Conservation (phyloP, 1,140 invertebrate species). For the Monochamus saltuarius region DNA sequence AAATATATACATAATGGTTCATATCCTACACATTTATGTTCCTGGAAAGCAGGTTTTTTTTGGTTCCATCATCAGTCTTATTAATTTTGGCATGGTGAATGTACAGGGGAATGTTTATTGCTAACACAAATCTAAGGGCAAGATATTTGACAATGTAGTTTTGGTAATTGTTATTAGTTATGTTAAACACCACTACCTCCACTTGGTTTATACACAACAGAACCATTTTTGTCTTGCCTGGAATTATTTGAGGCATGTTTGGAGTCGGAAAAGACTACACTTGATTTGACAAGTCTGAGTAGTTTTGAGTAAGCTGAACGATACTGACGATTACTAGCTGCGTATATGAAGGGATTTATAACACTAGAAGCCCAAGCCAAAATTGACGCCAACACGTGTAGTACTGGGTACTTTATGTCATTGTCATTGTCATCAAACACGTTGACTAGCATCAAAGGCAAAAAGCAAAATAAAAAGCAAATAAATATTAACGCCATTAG, state of each 20-base stretch:
- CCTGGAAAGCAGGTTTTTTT: no score
- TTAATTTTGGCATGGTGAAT: no score
- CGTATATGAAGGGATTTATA: slow-evolving; percentile 86
- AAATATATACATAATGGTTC: no score
- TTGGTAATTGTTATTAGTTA: no score
- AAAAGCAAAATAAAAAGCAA: slow-evolving; percentile 79
- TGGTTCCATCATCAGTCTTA: no score
- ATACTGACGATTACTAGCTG: slow-evolving; percentile 81
- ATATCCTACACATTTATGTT: no score
- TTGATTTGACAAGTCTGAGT: slow-evolving; percentile 49
- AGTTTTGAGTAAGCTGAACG: slow-evolving; percentile 72
- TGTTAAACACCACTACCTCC: slow-evolving; percentile 17
- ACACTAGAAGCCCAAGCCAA: slow-evolving; percentile 84
- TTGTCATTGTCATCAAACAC: slow-evolving; percentile 73
- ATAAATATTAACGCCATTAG: slow-evolving; percentile 85
- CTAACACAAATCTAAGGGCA: no score
- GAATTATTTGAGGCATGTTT: slow-evolving; percentile 33
- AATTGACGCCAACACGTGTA: slow-evolving; percentile 79
- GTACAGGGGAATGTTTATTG: no score
- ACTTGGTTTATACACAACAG: slow-evolving; percentile 34
- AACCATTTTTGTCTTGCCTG: slow-evolving; percentile 33
- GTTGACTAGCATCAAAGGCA: slow-evolving; percentile 84
- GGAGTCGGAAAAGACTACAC: slow-evolving; percentile 40
- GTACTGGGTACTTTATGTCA: slow-evolving; percentile 65
- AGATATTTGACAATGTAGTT: no score